Base-by-base conservation (phyloP, 2,113 vertebrate genomes). In the Lichenostomus cassidix region DNA sequence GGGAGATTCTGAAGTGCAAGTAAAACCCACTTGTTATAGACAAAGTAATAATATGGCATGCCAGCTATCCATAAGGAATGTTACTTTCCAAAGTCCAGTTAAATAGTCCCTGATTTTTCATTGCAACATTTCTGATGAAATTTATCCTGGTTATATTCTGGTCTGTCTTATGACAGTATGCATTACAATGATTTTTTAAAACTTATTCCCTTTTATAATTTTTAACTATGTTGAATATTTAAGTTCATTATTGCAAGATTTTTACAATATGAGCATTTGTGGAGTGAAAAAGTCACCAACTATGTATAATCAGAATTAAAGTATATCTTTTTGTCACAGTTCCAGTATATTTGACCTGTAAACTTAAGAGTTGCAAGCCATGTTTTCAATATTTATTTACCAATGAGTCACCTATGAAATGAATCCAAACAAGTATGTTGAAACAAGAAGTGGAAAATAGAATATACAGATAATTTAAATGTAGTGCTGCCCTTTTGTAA, bases 41-140 rank as follows among this genome's bases (percentile, higher is more conserved):
- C 23, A 35, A 46, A 70, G 21, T 47, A 63, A 41, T 77, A 74
- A 55, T 33, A 7, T 1, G 1, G 12, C 0, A 0, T 50, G 25
- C 49, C 15, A 37, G 22, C 25, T 80, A 0, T 53, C 33, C 5
- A 2, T 59, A 63, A 64, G 7, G 16, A 16, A 10, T 81, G 15
- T 35, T 71, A 28, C 11, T 71, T 90, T 50, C 17, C 0, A 0
- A 74, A 52, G 11, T 64, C 28, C 31, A 16, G 12, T 75, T 88
- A 64, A 77, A 55, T 44, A 70, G 21, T 37, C 17, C 15, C 35
- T 68, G 12, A 10, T 59, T 90, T 86, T 76, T 83, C 22, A 20
- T 21, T 74, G 12, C 23, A 52, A 11, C 39, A 29, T 22, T 35
- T 71, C 13, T 53, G 44, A 29, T 3, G 0, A 5, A n/a, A 65